Evolutionary conservation across 2,797 vertebrate genomes (phyloP).

Genomic region (Gymnoscopelus braueri): DNA sequence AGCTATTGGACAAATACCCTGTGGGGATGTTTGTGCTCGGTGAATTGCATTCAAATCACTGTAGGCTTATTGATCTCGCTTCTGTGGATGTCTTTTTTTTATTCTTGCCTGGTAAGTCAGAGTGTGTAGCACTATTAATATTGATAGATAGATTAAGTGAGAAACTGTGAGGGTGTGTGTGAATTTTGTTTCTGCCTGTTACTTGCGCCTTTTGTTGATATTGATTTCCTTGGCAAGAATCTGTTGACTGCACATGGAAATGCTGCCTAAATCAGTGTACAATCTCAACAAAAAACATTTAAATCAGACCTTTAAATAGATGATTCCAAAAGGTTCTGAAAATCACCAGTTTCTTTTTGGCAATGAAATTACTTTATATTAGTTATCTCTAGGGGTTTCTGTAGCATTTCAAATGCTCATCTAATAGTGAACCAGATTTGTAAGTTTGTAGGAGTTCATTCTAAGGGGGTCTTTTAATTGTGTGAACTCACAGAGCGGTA

Average conservation of each 20-base stretch:
- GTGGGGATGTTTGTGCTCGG: slow-evolving; percentile 37
- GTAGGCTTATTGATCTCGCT: slow-evolving; percentile 49
- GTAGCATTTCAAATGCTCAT: slow-evolving; percentile 19
- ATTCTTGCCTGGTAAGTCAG: slow-evolving; percentile 47
- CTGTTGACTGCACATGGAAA: slow-evolving; percentile 30
- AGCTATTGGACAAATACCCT: slow-evolving; percentile 36
- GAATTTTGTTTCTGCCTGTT: slow-evolving; percentile 46
- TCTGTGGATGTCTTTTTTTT: slow-evolving; percentile 47
- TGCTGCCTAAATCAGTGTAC: slow-evolving; percentile 47
- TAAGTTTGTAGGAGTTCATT: slow-evolving; percentile 19
- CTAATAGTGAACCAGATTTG: background rate
- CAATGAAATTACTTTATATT: slow-evolving; percentile 11
- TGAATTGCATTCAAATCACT: slow-evolving; percentile 57
- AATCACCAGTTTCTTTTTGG: background rate
- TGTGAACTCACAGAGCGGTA: slow-evolving; percentile 36
- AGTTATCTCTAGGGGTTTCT: background rate
- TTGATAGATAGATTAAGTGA: slow-evolving; percentile 54
- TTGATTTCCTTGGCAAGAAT: slow-evolving; percentile 48
- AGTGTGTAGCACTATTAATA: slow-evolving; percentile 54
- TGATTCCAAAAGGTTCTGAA: background rate
- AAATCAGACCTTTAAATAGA: slow-evolving; percentile 33
- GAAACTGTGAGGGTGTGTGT: slow-evolving; percentile 48
- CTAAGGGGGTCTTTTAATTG: slow-evolving; percentile 25
- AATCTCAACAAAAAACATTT: slow-evolving; percentile 19
- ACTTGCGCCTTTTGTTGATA: slow-evolving; percentile 59